Conservation (phyloP, 2,113 vertebrate genomes). For the Progne subis region DNA sequence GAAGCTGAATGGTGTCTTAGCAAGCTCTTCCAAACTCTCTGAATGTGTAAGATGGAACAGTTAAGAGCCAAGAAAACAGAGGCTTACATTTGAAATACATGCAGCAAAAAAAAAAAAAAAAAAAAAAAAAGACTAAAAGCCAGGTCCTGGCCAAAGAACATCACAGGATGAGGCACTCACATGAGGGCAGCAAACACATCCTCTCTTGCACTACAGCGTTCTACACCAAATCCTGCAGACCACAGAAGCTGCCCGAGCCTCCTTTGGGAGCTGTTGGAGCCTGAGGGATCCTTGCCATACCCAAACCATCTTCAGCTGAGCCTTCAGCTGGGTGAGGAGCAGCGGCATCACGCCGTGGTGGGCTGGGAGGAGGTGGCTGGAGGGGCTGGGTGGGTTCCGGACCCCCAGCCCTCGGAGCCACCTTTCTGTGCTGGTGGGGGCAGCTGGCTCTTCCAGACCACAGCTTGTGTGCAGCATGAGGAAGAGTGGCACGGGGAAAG, state of each 20-base stretch:
- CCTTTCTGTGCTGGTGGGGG: not conserved
- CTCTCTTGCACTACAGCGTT: not conserved
- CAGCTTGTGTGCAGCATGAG: fast-evolving
- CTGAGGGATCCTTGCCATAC: not conserved
- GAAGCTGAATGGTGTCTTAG: not conserved
- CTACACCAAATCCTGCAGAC: not conserved
- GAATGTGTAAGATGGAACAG: not conserved
- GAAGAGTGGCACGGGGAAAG: fast-evolving
- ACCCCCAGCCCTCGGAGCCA: fast-evolving
- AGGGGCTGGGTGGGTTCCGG: fast-evolving
- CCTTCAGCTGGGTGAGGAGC: not conserved
- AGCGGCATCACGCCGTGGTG: fast-evolving
- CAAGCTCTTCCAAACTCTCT: not conserved
- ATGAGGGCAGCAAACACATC: not conserved
- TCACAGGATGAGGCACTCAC: not conserved
- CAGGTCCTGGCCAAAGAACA: not conserved
- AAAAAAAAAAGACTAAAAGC: not conserved
- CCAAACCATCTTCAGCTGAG: not conserved
- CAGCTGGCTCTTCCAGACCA: not conserved
- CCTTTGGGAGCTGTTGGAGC: not conserved
- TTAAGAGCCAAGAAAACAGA: not conserved
- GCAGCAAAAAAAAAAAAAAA: not conserved
- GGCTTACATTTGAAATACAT: not conserved
- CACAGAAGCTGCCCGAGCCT: not conserved
- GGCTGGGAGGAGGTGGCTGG: fast-evolving